Percentiles rank a stretch among this genome's conserved stretches.
phyloP scores from a whole-genome alignment of 1,140 invertebrate genomes.

The Macrobrachium rosenbergii region DNA sequence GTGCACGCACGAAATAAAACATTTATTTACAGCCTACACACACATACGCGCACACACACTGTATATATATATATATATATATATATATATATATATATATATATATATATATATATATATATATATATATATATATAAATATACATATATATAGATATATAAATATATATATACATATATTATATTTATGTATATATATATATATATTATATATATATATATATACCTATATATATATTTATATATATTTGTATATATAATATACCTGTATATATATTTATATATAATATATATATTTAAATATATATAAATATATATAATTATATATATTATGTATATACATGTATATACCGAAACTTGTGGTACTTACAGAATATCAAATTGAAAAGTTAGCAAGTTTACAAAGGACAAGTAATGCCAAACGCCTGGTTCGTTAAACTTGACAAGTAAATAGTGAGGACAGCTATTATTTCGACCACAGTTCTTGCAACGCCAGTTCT shows the following conservation, averaged over 20 bases:
- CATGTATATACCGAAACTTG: no score
- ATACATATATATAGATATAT: background rate
- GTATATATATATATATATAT: no score
- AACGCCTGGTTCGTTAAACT: no score
- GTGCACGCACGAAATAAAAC: no score
- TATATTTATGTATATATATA: background rate
- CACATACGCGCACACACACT: no score
- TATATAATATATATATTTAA: background rate
- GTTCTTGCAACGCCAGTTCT: no score
- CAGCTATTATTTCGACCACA: no score
- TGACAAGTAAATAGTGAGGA: no score
- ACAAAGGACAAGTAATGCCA: no score
- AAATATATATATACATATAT: background rate
- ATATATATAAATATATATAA: background rate
- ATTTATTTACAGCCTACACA: no score
- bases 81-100: background rate
- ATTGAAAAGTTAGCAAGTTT: no score
- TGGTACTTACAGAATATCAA: no score
- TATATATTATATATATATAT: background rate
- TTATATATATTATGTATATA: background rate
- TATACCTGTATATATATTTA: background rate
- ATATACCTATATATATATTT: background rate
- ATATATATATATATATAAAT: background rate
- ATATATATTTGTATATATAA: background rate
- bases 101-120: background rate